Percentiles rank a stretch among this genome's conserved stretches.
Conservation (phyloP, 2,797 vertebrate species). For the Cygnus olor region DNA sequence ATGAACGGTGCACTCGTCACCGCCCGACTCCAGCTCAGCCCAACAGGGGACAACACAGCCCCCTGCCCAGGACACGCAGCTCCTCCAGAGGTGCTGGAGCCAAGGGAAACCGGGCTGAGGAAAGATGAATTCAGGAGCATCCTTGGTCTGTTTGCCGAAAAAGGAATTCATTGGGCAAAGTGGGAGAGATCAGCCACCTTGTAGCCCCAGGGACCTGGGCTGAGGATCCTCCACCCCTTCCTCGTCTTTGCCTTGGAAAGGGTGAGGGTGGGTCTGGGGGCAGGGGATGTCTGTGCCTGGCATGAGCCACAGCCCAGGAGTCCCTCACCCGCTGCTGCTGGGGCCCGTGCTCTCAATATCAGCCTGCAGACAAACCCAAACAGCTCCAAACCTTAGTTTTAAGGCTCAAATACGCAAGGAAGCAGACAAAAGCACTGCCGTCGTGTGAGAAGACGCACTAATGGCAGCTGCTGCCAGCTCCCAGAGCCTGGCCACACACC, state of each 20-base stretch:
- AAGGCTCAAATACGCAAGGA: background rate
- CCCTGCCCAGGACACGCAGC: background rate
- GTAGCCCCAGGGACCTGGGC: background rate
- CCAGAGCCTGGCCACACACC: fast-evolving
- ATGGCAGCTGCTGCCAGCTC: fast-evolving
- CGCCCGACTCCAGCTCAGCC: fast-evolving
- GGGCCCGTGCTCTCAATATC: fast-evolving
- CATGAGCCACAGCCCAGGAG: background rate
- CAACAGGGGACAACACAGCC: fast-evolving
- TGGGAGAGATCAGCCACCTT: background rate
- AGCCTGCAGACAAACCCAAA: background rate
- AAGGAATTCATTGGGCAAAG: fast-evolving
- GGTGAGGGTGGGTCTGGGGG: background rate
- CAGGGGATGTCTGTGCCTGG: background rate
- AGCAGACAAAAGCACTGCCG: background rate
- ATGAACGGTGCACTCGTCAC: fast-evolving
- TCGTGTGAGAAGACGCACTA: fast-evolving
- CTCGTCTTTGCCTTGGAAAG: background rate
- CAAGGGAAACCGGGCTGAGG: background rate
- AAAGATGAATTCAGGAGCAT: background rate
- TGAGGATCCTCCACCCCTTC: background rate
- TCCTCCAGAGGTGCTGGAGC: background rate
- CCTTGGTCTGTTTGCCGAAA: background rate
- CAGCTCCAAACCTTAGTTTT: background rate
- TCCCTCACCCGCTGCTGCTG: background rate